Base-by-base conservation (phyloP, 2,888 invertebrate genomes). In the Heliconius charithonia region DNA sequence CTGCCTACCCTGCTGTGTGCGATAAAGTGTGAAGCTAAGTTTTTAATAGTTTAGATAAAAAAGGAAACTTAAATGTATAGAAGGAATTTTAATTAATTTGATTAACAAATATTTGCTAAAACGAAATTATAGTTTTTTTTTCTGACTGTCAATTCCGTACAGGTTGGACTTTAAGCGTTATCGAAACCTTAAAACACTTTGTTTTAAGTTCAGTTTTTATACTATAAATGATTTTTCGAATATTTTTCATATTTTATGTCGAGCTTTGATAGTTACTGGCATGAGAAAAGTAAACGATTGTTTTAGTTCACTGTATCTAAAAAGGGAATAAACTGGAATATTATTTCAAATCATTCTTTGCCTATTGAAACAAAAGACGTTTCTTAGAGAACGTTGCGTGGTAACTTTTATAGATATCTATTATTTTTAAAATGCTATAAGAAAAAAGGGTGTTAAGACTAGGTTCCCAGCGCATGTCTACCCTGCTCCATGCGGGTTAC, bases 251-350 rank as follows among this genome's bases (percentile, higher is more conserved):
- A 29, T 25, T 66, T 16, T 1, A 19, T 32, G 29, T n/a, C 59
- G n/a, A 59, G n/a, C 72, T 59, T 72, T 72, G 32, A 59, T 56
- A 71, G 71, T 71, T 56, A 72, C 71, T 32, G 32, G 32, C 56
- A 56, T 59, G 59, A 72, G 56, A 72, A 72, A 59, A 59, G 29
- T 72, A 59, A 72, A 59, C 32, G 25, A 72, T 72, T 56, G n/a
- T 72, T 56, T 59, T 72, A 59, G 59, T 59, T 59, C 72, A 72
- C 7, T 72, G 56, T 32, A 72, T 72, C 13, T 56, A 72, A 69
- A 72, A 59, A 59, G 32, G 25, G 32, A 72, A 72, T 19, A 37
- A 72, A 37, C 32, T 59, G n/a, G 72, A 59, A 32, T 59, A 25
- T 72, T 72, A 72, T 25, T 59, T 32, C 32, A 59, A 59, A 59